Evolutionary conservation across 2,113 vertebrate species (phyloP).

Genomic region (Uria aalge): DNA sequence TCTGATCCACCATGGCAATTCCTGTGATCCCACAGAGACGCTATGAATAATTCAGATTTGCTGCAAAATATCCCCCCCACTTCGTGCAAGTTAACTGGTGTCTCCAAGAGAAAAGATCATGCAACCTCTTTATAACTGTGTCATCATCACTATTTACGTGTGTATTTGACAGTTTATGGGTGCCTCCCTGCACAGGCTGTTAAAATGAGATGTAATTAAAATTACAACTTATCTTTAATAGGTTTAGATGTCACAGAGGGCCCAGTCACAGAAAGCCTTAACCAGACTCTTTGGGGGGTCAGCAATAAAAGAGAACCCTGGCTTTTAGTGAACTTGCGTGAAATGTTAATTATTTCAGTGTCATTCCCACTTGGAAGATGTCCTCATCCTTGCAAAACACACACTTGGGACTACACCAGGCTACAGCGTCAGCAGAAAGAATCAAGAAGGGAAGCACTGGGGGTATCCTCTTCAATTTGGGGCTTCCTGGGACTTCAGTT

Average conservation of each 20-base stretch:
- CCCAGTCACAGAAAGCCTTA: background rate
- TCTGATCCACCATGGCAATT: conserved; percentile 39
- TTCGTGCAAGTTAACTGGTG: conserved; percentile 20
- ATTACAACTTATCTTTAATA: background rate
- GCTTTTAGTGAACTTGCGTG: background rate
- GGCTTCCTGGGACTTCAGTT: background rate
- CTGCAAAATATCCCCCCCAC: background rate
- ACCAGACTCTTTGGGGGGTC: background rate
- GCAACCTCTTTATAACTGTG: background rate
- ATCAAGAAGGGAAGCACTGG: background rate
- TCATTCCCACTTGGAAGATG: background rate
- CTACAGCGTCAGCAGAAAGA: background rate
- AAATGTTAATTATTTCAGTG: background rate
- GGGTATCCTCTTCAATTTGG: accelerated
- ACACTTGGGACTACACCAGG: background rate
- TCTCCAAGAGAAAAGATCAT: conserved; percentile 22
- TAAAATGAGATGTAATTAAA: conserved; percentile 9
- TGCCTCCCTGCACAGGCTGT: background rate
- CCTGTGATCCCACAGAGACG: conserved; percentile 28
- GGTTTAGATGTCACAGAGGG: background rate
- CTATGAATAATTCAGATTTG: conserved; percentile 62
- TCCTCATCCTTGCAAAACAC: background rate
- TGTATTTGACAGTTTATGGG: conserved; percentile 20
- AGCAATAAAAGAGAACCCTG: background rate
- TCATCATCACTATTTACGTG: background rate